Evolutionary conservation across 2,797 vertebrate genomes (phyloP).

Genomic region (Cichlasoma orientale): DNA sequence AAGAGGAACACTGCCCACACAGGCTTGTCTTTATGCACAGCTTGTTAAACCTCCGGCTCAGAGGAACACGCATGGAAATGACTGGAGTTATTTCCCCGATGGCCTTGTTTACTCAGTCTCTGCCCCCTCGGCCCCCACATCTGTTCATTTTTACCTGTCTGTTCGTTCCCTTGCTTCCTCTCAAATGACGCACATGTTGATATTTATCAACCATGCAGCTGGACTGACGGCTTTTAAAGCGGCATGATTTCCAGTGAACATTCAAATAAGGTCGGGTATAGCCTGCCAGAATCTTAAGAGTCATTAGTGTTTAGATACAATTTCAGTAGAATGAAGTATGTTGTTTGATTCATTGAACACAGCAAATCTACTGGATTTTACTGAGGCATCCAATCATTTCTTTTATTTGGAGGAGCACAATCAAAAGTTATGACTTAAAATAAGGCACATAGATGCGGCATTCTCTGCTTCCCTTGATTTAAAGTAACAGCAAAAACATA

Average conservation of each 20-base stretch:
- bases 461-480: not conserved
- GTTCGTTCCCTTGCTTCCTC: slow-evolving; percentile 15
- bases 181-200: slow-evolving; percentile 26
- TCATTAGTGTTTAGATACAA: not conserved
- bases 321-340: not conserved
- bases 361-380: no score
- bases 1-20: slow-evolving; percentile 65
- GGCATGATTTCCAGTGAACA: not conserved
- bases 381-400: not conserved
- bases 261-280: not conserved
- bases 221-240: slow-evolving; percentile 6
- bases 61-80: slow-evolving; percentile 63
- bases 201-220: slow-evolving; percentile 18
- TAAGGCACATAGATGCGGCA: not conserved
- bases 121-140: not conserved
- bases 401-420: not conserved
- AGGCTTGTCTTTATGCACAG: slow-evolving; percentile 58
- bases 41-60: slow-evolving; percentile 70
- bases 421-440: not conserved
- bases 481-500: slow-evolving; percentile 36
- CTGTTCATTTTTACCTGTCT: slow-evolving; percentile 12
- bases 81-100: slow-evolving; percentile 75
- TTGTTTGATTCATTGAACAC: not conserved
- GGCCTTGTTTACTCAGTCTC: slow-evolving; percentile 56
- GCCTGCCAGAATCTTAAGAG: not conserved